These are phyloP conservation scores for Platynereis dumerilii DNA, from an alignment of 2,888 invertebrate genomes.

Conservation along the genomic window DNA sequence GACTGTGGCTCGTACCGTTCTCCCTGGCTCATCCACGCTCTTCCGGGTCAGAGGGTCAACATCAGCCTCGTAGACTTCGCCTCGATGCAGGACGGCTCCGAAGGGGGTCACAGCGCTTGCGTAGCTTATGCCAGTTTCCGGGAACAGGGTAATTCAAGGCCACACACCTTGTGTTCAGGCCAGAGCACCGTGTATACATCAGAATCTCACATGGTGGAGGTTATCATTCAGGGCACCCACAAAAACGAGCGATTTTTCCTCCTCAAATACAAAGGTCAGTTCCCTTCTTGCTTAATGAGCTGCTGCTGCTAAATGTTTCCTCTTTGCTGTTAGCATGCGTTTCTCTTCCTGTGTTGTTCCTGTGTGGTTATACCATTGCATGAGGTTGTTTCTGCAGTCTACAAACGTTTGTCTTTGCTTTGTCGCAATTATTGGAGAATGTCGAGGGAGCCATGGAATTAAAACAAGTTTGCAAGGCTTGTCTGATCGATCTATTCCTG, in stretches of 20 bases:
- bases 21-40: constrained; percentile 27
- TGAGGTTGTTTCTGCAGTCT: no score
- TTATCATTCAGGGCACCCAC: constrained; percentile 17
- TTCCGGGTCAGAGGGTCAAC: constrained; percentile 29
- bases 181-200: constrained; percentile 21
- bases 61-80: constrained; percentile 25
- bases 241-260: constrained; percentile 23
- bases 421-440: no score
- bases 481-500: no score
- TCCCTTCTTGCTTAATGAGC: background rate
- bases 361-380: no score
- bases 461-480: no score
- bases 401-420: no score
- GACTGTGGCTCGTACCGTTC: constrained; percentile 27
- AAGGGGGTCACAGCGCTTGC: constrained; percentile 6
- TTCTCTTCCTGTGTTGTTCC: no score
- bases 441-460: no score
- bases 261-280: constrained; percentile 25
- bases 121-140: constrained; percentile 25
- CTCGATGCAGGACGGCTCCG: background rate
- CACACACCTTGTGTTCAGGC: constrained; percentile 23
- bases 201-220: constrained; percentile 11
- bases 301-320: background rate
- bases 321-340: no score
- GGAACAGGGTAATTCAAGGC: constrained; percentile 16